phyloP scores from a whole-genome alignment of 2,113 vertebrate genomes.

The Pitta sordida region DNA sequence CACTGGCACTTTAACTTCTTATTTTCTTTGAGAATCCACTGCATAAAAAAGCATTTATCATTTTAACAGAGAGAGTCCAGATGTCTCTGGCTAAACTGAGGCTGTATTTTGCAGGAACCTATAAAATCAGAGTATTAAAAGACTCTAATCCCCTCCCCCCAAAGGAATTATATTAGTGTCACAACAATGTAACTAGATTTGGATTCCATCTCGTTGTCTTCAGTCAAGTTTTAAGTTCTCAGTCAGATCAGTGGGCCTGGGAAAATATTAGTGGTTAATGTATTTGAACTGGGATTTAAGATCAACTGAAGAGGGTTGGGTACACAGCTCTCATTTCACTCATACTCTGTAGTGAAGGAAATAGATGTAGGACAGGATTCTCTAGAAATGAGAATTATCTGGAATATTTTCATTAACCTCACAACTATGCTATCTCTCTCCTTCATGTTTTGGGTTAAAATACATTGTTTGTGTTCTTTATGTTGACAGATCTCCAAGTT shows the following conservation, averaged over 20 bases:
- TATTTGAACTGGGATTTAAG: not conserved
- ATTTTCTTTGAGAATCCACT: slow-evolving; percentile 32
- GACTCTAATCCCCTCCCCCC: not conserved
- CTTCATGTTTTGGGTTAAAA: not conserved
- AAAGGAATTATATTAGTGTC: not conserved
- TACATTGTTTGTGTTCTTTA: not conserved
- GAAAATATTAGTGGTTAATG: not conserved
- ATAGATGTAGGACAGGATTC: not conserved
- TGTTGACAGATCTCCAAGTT: not conserved
- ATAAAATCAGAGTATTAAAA: slow-evolving; percentile 31
- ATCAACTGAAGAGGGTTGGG: not conserved
- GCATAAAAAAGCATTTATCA: slow-evolving; percentile 8
- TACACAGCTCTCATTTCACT: not conserved
- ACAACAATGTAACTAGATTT: slow-evolving; percentile 1
- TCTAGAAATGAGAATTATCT: not conserved
- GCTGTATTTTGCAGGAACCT: not conserved
- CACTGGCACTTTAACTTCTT: slow-evolving; percentile 13
- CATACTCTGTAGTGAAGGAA: not conserved
- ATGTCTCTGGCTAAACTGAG: slow-evolving; percentile 25
- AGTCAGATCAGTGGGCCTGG: not conserved
- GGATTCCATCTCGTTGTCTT: not conserved
- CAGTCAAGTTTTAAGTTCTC: not conserved
- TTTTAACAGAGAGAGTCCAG: slow-evolving; percentile 41
- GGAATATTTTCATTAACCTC: not conserved
- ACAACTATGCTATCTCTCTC: not conserved